Evolutionary conservation across 2,797 vertebrate species (phyloP).

Genomic region (Brachyrhaphis roseni): DNA sequence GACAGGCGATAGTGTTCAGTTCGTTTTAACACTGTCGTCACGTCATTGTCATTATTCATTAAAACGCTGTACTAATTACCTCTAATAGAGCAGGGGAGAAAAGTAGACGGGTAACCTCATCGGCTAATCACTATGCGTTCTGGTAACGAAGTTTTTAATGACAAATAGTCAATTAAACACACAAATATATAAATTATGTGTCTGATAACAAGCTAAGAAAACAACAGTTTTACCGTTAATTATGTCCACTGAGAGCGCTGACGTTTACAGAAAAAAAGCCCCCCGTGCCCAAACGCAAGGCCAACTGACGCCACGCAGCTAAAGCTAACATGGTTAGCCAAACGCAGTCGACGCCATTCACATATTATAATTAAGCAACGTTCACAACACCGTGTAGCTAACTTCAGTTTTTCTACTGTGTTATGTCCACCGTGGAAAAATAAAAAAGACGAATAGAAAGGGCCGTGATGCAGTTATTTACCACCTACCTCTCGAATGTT

Average conservation of each 20-base stretch:
- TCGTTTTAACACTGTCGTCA: background rate
- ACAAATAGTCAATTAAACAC: background rate
- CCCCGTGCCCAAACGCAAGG: conserved; percentile 20
- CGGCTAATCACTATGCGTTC: background rate
- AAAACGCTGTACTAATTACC: background rate
- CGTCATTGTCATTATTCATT: background rate
- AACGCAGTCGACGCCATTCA: conserved; percentile 17
- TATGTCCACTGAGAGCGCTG: background rate
- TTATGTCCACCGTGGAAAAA: accelerated
- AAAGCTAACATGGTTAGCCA: conserved; percentile 35
- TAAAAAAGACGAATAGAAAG: accelerated
- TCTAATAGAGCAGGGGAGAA: background rate
- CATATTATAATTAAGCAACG: background rate
- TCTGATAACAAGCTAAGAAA: background rate
- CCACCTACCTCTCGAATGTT: conserved; percentile 77
- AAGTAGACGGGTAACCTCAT: background rate
- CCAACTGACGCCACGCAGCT: conserved; percentile 20
- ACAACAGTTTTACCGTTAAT: background rate
- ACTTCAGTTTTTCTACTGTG: accelerated
- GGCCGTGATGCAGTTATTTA: background rate
- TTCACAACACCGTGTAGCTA: background rate
- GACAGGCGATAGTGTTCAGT: conserved; percentile 1
- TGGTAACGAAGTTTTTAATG: background rate
- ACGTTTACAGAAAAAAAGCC: background rate
- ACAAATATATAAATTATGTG: background rate